Conservation (phyloP, 2,797 vertebrate species). For the Melanotaenia nigrans region DNA sequence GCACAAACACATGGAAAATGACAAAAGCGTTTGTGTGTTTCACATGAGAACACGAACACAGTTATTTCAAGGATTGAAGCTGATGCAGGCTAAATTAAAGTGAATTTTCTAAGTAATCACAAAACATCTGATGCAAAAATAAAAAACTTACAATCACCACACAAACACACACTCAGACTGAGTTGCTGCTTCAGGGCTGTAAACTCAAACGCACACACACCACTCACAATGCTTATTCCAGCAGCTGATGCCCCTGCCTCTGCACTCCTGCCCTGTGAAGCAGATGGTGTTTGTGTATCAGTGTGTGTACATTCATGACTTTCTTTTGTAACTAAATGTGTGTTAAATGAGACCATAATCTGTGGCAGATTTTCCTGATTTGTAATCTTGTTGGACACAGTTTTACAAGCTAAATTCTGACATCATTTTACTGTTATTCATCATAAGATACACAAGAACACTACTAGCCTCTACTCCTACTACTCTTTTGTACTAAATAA, state of each 20-base stretch:
- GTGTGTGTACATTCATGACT: constrained; percentile 11
- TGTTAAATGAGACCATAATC: constrained; percentile 65
- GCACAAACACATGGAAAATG: constrained; percentile 33
- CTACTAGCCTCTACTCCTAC: neutral
- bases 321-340: constrained; percentile 38
- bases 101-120: constrained; percentile 25
- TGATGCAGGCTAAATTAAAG: constrained; percentile 52
- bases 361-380: constrained; percentile 36
- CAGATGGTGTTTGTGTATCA: constrained; percentile 58
- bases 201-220: constrained; percentile 36
- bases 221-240: constrained; percentile 56
- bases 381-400: constrained; percentile 56
- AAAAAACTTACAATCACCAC: constrained; percentile 24
- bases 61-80: constrained; percentile 33
- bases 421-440: constrained; percentile 36
- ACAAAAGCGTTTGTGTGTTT: neutral
- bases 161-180: constrained; percentile 6
- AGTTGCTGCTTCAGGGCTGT: constrained; percentile 44
- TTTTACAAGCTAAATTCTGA: constrained; percentile 26
- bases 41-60: neutral
- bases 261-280: constrained; percentile 56
- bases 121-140: constrained; percentile 25
- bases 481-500: constrained; percentile 69
- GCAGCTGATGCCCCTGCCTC: constrained; percentile 66
- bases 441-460: constrained; percentile 21